These are phyloP conservation scores for Megaustenia siamemsis DNA, from an alignment of 2,888 invertebrate species.

Conservation along the genomic window DNA sequence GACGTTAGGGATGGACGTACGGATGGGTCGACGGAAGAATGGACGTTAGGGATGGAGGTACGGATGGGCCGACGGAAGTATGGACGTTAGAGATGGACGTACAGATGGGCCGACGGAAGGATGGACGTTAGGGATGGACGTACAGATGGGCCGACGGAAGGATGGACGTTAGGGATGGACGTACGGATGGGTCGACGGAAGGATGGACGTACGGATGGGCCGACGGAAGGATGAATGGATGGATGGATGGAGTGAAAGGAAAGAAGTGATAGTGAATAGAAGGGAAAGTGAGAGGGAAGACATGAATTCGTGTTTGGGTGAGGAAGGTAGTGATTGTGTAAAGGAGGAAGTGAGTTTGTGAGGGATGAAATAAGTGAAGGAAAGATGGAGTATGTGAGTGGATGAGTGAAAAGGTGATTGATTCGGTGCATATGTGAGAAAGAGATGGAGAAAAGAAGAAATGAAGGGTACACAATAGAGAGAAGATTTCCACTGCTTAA, in stretches of 20 bases:
- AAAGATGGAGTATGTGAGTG: too few species aligned
- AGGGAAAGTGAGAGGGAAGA: neutral
- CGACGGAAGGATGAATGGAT: too few species aligned
- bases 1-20: too few species aligned
- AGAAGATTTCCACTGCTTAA: too few species aligned
- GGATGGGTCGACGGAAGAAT: too few species aligned
- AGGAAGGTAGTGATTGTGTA: constrained; percentile 22
- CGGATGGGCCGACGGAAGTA: neutral
- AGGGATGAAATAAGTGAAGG: neutral
- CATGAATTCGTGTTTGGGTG: neutral
- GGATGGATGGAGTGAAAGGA: constrained; percentile 17
- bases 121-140: too few species aligned
- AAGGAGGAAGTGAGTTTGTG: neutral
- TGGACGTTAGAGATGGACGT: too few species aligned
- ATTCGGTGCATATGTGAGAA: neutral
- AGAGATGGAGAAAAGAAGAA: neutral
- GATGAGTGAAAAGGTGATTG: neutral
- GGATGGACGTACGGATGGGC: too few species aligned
- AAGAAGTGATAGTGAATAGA: neutral
- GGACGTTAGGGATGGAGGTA: neutral
- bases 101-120: too few species aligned
- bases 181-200: too few species aligned
- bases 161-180: too few species aligned
- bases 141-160: too few species aligned
- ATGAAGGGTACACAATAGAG: neutral